Percentiles rank a stretch among this genome's conserved stretches.
Evolutionary conservation across 2,113 vertebrate genomes (phyloP).

Genomic region (Bubo blakistoni): DNA sequence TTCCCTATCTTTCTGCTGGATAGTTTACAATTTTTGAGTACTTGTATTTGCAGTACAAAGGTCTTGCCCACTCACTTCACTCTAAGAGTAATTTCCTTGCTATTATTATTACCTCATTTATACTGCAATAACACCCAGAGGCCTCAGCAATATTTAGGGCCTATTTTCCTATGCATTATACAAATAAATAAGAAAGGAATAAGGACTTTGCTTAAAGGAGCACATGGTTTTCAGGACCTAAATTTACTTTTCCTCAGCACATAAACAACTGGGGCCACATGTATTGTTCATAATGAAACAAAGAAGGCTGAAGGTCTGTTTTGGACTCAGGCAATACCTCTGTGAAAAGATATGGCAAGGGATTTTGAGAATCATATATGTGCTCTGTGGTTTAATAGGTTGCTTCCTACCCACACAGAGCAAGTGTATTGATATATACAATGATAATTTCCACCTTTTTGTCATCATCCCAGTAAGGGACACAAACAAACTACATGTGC

Average conservation of each 20-base stretch:
- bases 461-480: not conserved
- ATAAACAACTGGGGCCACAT: fast-evolving
- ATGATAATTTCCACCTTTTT: not conserved
- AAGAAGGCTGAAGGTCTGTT: not conserved
- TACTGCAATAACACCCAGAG: not conserved
- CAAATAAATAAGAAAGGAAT: not conserved
- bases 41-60: not conserved
- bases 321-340: not conserved
- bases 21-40: not conserved
- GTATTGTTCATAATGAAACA: not conserved
- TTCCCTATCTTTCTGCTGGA: not conserved
- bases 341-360: not conserved
- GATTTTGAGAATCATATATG: not conserved
- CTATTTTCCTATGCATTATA: not conserved
- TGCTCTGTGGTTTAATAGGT: not conserved
- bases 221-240: not conserved
- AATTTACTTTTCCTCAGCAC: not conserved
- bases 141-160: not conserved
- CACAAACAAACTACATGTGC: not conserved
- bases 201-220: not conserved
- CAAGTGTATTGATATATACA: not conserved
- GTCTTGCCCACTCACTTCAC: not conserved
- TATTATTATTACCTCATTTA: not conserved
- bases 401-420: not conserved
- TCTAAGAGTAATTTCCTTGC: not conserved